Base-by-base conservation (phyloP, 2,888 invertebrate genomes). In the Ommatoiulus sabulosus region DNA sequence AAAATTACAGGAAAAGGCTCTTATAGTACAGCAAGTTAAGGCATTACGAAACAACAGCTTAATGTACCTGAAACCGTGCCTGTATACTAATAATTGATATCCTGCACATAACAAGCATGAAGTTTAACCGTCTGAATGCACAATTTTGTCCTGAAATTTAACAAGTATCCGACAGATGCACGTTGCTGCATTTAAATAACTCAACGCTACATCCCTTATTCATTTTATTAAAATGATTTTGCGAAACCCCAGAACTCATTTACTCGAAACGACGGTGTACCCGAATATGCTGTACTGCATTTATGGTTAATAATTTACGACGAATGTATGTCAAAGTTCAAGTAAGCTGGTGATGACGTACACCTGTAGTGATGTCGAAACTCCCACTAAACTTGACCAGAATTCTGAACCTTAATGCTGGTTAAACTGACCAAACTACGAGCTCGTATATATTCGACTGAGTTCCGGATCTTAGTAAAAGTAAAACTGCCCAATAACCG, bases 81-180 rank as follows among this genome's bases (percentile, higher is more conserved):
- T 24, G 24, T 8, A 80, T 80, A n/a, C n/a, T 80, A 80, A 80
- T 80, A 80, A 80, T 80, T 80, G 80, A 24, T 80, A 80, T 80
- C 80, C 80, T 80, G 80, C 72, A 24, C 72, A 72, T 72, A 72
- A 72, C 10, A 72, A 72, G 72, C 80, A 35, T 35, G 35, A 35
- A 24, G 24, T 80, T 80, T 43, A 80, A 35, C 80, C 80, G 80
- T 80, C 80, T 80, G 80, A 80, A 80, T 80, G 35, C 80, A 80
- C 80, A 80, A 80, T 80, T 35, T 35, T 24, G 80, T 80, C 80
- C 80, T 15, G 15, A 80, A 80, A 80, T 80, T 80, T 35, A 80
- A 20, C 20, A 24, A 8, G 35, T 80, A 10, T 24, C 35, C 10
- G 24, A 35, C 35, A 80, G 24, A 24, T 24, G 80, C 35, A 35